These are phyloP conservation scores for Eupsilia transversa DNA, from an alignment of 2,888 invertebrate species.

Conservation along the genomic window DNA sequence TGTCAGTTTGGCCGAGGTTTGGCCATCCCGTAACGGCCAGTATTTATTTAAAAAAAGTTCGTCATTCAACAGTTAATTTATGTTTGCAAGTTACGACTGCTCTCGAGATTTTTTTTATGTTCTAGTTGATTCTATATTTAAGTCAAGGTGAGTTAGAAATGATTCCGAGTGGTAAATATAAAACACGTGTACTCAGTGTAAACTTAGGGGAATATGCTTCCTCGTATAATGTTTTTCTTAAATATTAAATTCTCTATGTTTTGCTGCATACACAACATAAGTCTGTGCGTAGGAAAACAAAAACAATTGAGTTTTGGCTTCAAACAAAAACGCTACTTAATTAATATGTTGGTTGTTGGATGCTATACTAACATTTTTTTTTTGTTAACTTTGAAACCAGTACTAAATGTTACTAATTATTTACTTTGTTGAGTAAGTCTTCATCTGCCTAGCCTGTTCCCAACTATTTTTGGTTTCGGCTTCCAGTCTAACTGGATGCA, in stretches of 20 bases:
- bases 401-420: conserved; percentile 12
- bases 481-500: too few relatives aligned
- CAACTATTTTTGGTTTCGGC: too few relatives aligned
- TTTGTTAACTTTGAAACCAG: conserved; percentile 9
- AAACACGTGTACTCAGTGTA: conserved; percentile 21
- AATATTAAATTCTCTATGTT: background rate
- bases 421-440: background rate
- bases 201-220: conserved; percentile 7
- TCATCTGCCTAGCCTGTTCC: too few relatives aligned
- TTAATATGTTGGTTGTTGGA: conserved; percentile 8
- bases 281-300: conserved; percentile 10
- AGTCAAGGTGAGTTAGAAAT: conserved; percentile 60
- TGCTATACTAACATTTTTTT: conserved; percentile 20
- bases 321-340: conserved; percentile 19
- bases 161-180: conserved; percentile 45
- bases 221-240: background rate
- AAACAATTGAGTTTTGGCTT: conserved; percentile 19
- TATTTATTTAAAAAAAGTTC: conserved; percentile 34
- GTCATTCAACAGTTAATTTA: conserved; percentile 19
- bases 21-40: conserved; percentile 23
- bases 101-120: conserved; percentile 42
- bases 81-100: conserved; percentile 39
- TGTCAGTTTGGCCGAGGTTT: too few relatives aligned
- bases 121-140: conserved; percentile 56
- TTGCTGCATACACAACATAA: background rate